Evolutionary conservation across 2,888 invertebrate genomes (phyloP).

Genomic region (Taenaris catops): DNA sequence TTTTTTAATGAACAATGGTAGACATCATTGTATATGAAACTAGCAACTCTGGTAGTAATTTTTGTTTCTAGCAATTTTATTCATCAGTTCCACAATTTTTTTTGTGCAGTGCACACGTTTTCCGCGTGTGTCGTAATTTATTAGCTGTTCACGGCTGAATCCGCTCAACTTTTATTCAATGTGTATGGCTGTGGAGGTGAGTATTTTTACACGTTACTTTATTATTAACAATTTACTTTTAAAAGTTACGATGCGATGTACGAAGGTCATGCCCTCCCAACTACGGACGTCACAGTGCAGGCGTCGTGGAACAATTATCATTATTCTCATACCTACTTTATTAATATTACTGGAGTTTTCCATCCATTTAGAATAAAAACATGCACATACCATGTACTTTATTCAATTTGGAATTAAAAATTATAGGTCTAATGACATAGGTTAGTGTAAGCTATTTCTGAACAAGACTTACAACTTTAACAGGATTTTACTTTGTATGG

Average conservation of each 20-base stretch:
- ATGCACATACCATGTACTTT: too few species aligned
- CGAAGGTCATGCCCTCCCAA: conserved; percentile 57
- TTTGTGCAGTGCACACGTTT: conserved; percentile 74
- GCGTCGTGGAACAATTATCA: conserved; percentile 48
- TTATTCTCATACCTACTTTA: conserved; percentile 27
- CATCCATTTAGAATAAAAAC: neutral
- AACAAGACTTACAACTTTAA: too few species aligned
- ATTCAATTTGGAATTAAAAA: too few species aligned
- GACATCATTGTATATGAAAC: too few species aligned
- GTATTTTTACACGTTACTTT: conserved; percentile 43
- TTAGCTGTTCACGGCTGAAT: conserved; percentile 80
- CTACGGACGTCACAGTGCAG: conserved; percentile 49
- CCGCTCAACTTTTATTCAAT: conserved; percentile 84
- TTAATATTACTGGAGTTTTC: conserved; percentile 19
- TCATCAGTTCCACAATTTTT: conserved; percentile 50
- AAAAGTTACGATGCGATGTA: conserved; percentile 1
- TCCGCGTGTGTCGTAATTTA: conserved; percentile 69
- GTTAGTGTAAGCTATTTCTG: too few species aligned
- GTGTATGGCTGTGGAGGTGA: conserved; percentile 93
- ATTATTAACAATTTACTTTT: neutral
- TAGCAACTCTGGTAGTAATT: too few species aligned
- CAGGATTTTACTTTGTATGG: too few species aligned
- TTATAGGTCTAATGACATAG: too few species aligned
- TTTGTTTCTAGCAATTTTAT: conserved; percentile 40
- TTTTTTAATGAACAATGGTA: too few species aligned